Evolutionary conservation across 2,888 invertebrate genomes (phyloP), one percentile per base, ranked within the genome.

Genomic region (Agrotis ipsilon): DNA sequence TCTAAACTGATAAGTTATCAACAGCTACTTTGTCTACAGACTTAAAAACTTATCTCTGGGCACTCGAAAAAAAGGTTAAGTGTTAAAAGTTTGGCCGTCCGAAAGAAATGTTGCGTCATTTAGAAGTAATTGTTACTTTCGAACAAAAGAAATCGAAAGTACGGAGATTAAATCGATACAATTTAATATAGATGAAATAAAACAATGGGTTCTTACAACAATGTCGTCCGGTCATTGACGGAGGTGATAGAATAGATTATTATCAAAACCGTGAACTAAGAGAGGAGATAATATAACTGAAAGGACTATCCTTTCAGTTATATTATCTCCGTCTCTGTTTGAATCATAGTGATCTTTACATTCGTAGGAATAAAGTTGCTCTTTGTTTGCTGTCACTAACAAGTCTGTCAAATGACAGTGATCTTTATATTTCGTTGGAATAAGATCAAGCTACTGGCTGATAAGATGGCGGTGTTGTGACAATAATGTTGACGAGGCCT

Each of bases 81-180:
- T 75, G 64, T 58, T 61, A 49, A 77, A 73, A 73, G 45, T 77
- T 72, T 49, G 24, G 16, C 46, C 19, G 18, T 49, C 54, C 62
- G 60, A 78, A 66, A 64, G 27, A 68, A 58, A 19, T 51, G 45
- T 82, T 82, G 54, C 72, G 68, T 74, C 71, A 75, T 67, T 54
- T 11, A 24, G 27, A n/a, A 45, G 52, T 80, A 76, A 76, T 73
- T 81, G 72, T 70, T 69, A 57, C 63, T 21, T 78, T 73, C 62
- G 32, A 69, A 78, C 73, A 82, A 80, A 70, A 66, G 75, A 84
- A 82, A 84, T 77, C 61, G 81, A 82, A 81, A 84, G 81, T 73
- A 39, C 21, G 13, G 18, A 75, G 77, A 83, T 81, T 60, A 71
- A 73, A 81, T 80, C 78, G 73, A 77, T 72, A 74, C 68, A 68